Base-by-base conservation (phyloP, 1,140 invertebrate species). In the Muscidifurax raptorellus region DNA sequence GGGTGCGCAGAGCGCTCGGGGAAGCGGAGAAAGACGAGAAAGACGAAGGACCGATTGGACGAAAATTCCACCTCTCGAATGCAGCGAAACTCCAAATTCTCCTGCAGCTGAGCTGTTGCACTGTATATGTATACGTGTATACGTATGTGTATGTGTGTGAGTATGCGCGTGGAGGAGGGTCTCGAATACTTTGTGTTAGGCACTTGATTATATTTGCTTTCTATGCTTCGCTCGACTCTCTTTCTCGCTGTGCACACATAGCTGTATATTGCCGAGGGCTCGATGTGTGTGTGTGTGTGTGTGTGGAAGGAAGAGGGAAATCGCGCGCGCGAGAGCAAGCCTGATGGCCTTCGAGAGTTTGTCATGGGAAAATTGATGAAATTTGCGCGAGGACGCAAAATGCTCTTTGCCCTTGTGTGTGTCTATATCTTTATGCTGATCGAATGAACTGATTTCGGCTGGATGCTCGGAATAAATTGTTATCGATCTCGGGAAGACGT, bases 11-110 rank as follows among this genome's bases (percentile, higher is more conserved):
- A 6, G 7, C 44, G 44, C 52, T 47, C 74, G 52, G 66, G 79
- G 80, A 66, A 78, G 72, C 69, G 71, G n/a, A 83, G 85, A 85
- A 83, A 83, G 78, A 82, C 44, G 28, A 80, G 66, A 86, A 72
- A 85, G 80, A 86, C 36, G 72, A 40, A 81, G 71, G n/a, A 67
- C 22, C 28, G n/a, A 78, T 72, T 80, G 78, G 78, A 67, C 59
- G 78, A 40, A 67, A 67, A 67, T 66, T 80, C 64, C 64, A 27
- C 32, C 40, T 71, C 64, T 77, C 36, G 9, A 32, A 7, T 25
- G 12, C 25, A 28, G 1, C 18, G 59, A n/a, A 15, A 64, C 4
- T 22, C 64, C 64, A 6, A 67, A 67, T 67, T 67, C 64, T 27
- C 64, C 22, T 22, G 47, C 47, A 67, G 64, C 64, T 6, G 64